Evolutionary conservation across 2,113 vertebrate genomes (phyloP).

Genomic region (Sceloporus tristichus): DNA sequence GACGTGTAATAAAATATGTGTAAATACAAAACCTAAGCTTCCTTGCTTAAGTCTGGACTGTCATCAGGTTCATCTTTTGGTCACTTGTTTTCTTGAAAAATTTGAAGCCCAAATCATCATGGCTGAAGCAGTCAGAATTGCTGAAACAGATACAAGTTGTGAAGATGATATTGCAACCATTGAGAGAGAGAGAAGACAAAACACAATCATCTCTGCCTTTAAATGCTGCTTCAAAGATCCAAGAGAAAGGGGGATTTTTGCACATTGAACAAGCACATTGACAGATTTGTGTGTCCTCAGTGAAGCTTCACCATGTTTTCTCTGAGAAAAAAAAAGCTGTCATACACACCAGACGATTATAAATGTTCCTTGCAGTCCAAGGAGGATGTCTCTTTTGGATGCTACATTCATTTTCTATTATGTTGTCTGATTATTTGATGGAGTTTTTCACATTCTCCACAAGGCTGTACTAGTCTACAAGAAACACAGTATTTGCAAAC

Average conservation of each 20-base stretch:
- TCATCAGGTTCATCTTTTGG: background rate
- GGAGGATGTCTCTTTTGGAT: background rate
- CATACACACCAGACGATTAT: background rate
- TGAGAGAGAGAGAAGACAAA: background rate
- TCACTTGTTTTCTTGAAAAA: background rate
- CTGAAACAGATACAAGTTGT: background rate
- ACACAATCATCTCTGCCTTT: background rate
- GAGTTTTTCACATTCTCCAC: background rate
- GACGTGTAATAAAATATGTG: background rate
- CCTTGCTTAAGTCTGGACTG: background rate
- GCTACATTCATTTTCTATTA: background rate
- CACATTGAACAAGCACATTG: background rate
- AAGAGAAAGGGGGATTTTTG: background rate
- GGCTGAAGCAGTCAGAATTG: background rate
- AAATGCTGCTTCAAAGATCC: background rate
- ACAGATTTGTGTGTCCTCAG: constrained; percentile 8
- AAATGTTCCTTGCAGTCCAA: background rate
- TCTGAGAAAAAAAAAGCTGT: background rate
- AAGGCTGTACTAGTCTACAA: background rate
- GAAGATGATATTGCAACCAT: background rate
- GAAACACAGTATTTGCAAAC: background rate
- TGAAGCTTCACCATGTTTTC: background rate
- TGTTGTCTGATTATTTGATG: background rate
- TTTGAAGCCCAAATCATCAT: background rate
- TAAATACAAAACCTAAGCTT: background rate